Conservation (phyloP, 2,113 vertebrate species). For the Melanerpes aurifrons region DNA sequence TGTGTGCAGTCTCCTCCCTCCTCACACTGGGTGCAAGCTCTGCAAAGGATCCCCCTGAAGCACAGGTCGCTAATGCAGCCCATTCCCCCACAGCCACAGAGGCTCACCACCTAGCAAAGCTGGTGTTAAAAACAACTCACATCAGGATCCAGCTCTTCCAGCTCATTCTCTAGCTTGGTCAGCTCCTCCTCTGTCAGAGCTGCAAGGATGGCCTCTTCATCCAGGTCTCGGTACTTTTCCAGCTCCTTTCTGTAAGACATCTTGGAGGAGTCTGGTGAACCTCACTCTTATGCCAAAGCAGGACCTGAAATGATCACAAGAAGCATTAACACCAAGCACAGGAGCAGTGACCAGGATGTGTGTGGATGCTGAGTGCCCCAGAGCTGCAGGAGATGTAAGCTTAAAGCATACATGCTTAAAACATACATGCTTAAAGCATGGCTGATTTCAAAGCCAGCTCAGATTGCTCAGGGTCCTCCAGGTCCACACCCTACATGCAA, state of each 20-base stretch:
- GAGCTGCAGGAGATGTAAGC: background rate
- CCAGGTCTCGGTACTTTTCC: conserved; percentile 96
- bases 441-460: background rate
- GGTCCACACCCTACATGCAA: fast-evolving
- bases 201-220: conserved; percentile 94
- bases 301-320: conserved; percentile 44
- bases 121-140: conserved; percentile 76
- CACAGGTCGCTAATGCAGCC: background rate
- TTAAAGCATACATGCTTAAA: no score
- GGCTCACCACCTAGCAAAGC: background rate
- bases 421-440: background rate
- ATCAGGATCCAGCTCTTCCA: conserved; percentile 96
- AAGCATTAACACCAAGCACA: background rate
- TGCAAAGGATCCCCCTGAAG: background rate
- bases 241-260: conserved; percentile 93
- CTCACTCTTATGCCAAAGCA: background rate
- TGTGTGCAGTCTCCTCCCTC: background rate
- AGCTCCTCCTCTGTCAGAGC: conserved; percentile 94
- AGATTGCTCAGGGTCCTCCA: background rate
- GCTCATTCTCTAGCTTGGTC: conserved; percentile 89
- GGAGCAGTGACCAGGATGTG: background rate
- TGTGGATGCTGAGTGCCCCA: background rate
- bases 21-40: background rate
- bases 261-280: background rate
- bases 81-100: background rate